Percentiles rank a stretch among this genome's conserved stretches.
These are phyloP conservation scores for Holothuria leucospilota DNA, from an alignment of 53 echinoderm and acorn worm genomes.

Conservation along the genomic window DNA sequence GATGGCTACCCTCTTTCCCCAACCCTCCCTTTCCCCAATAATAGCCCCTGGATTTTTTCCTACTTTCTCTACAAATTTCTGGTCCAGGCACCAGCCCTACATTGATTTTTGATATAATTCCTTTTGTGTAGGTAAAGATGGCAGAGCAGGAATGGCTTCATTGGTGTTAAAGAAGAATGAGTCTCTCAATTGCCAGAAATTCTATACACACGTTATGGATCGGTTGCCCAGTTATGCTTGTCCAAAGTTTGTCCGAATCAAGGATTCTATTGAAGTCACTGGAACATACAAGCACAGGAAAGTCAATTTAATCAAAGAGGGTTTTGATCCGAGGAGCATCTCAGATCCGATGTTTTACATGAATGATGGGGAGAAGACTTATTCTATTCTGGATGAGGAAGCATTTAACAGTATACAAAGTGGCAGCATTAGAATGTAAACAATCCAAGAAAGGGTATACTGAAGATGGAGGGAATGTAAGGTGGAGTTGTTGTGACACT, in stretches of 20 bases:
- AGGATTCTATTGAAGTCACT: constrained; percentile 66
- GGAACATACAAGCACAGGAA: constrained; percentile 73
- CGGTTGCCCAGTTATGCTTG: constrained; percentile 86
- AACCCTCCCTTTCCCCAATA: no score
- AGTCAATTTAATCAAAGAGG: constrained; percentile 63
- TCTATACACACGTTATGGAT: constrained; percentile 71
- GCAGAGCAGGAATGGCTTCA: constrained; percentile 94
- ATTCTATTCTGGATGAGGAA: constrained; percentile 54
- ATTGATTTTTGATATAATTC: background rate
- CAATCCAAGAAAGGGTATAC: background rate
- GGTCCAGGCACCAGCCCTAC: background rate
- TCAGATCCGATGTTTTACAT: constrained; percentile 70
- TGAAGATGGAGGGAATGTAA: no score
- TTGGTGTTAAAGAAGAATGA: constrained; percentile 55
- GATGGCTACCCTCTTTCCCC: no score
- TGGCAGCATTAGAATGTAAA: constrained; percentile 22
- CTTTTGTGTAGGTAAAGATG: constrained; percentile 51
- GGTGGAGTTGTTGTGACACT: no score
- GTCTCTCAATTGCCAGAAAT: constrained; percentile 51
- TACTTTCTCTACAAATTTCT: no score
- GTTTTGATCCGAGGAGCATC: constrained; percentile 68
- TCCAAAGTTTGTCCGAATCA: constrained; percentile 78
- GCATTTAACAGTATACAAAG: background rate
- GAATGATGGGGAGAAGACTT: constrained; percentile 57
- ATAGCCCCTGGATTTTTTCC: no score